A percentile compares a stretch with the other conserved stretches of the same genome.
phyloP scores from a whole-genome alignment of 2,888 invertebrate species.

The Netelia inedita region DNA sequence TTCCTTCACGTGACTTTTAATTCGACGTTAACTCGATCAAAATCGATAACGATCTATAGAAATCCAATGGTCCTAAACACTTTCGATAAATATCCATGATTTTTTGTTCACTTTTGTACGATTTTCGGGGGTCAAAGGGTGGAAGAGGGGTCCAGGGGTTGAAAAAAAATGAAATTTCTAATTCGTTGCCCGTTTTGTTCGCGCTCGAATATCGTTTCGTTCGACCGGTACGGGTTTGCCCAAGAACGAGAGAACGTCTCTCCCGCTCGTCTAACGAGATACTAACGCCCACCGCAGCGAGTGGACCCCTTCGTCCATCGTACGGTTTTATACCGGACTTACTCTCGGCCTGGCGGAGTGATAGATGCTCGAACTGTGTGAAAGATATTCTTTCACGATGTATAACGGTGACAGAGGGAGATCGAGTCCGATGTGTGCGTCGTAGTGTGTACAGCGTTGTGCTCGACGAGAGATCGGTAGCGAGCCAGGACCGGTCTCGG shows the following conservation, averaged over 20 bases:
- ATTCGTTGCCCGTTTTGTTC: neutral
- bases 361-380: constrained; percentile 21
- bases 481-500: constrained; percentile 58
- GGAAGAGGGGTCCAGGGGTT: neutral
- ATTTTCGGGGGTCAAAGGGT: neutral
- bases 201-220: constrained; percentile 13
- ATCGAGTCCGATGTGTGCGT: constrained; percentile 53
- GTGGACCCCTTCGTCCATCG: constrained; percentile 50
- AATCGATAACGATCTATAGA: neutral
- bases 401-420: constrained; percentile 64
- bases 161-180: neutral
- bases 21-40: neutral
- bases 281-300: constrained; percentile 66
- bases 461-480: constrained; percentile 32
- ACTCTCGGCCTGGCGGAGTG: neutral
- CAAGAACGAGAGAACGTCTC: constrained; percentile 49
- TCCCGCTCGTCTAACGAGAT: constrained; percentile 61
- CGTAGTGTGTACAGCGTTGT: constrained; percentile 48
- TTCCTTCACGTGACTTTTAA: no score
- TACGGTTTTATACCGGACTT: neutral
- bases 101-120: neutral
- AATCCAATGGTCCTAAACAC: neutral
- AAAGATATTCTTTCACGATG: constrained; percentile 50
- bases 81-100: neutral
- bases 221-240: neutral